Percentiles rank a stretch among this genome's conserved stretches.
Conservation (phyloP, 2,888 invertebrate species). For the Aricia artaxerxes region DNA sequence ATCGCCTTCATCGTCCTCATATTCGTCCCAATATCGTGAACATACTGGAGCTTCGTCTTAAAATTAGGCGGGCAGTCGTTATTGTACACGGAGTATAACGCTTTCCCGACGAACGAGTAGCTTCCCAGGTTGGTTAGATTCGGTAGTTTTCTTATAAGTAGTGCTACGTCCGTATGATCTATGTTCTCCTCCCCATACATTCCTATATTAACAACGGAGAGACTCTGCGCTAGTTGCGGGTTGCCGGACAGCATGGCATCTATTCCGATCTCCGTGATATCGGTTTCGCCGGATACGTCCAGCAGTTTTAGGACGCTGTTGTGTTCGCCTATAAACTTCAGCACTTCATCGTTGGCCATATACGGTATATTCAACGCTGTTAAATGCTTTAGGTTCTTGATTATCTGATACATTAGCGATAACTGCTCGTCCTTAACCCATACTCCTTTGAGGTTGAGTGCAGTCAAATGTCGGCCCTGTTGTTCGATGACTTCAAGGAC, state of each 20-base stretch:
- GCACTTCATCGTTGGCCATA: constrained; percentile 84
- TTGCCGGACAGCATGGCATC: constrained; percentile 77
- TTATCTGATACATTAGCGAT: constrained; percentile 80
- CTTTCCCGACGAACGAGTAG: constrained; percentile 84
- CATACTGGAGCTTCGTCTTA: constrained; percentile 83
- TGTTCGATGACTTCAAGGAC: constrained; percentile 83
- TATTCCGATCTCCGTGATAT: constrained; percentile 84
- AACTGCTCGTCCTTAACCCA: constrained; percentile 87
- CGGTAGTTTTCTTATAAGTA: constrained; percentile 82
- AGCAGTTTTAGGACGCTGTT: constrained; percentile 81
- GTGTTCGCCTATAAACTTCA: constrained; percentile 80
- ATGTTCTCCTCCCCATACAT: constrained; percentile 85
- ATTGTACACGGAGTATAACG: constrained; percentile 79
- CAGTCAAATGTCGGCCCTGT: constrained; percentile 82
- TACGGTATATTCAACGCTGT: constrained; percentile 84
- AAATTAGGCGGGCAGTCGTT: constrained; percentile 76
- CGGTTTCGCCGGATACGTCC: constrained; percentile 86
- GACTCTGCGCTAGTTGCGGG: constrained; percentile 73
- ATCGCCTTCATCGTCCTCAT: constrained; percentile 81
- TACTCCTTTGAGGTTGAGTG: constrained; percentile 85
- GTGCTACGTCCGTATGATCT: constrained; percentile 83
- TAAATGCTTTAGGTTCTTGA: constrained; percentile 81
- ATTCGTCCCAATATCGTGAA: constrained; percentile 84
- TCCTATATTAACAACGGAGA: constrained; percentile 84
- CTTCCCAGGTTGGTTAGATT: constrained; percentile 83